A percentile compares a stretch with the other conserved stretches of the same genome.
Evolutionary conservation across 2,888 invertebrate species (phyloP).

Genomic region (Tortricodes alternella): DNA sequence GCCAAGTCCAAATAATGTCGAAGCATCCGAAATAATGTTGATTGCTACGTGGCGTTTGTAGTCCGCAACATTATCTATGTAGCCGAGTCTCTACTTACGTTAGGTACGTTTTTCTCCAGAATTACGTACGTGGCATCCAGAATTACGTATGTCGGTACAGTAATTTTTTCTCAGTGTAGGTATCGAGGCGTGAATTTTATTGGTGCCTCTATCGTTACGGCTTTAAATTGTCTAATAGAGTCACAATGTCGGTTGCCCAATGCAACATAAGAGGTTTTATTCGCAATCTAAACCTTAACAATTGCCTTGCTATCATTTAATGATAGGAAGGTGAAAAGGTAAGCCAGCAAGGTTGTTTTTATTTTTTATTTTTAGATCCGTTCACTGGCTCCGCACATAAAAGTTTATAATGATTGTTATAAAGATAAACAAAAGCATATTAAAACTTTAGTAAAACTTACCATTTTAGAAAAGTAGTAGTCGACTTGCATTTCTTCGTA

Average conservation of each 20-base stretch:
- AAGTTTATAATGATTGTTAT: background rate
- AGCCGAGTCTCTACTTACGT: no score
- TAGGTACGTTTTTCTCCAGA: no score
- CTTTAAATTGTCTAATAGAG: constrained; percentile 73
- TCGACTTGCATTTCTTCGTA: constrained; percentile 61
- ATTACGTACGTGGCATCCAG: no score
- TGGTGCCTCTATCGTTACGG: constrained; percentile 57
- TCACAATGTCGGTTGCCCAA: constrained; percentile 57
- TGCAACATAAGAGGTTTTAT: constrained; percentile 17
- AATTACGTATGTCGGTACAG: no score
- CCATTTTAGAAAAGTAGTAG: constrained; percentile 50
- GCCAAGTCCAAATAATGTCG: background rate
- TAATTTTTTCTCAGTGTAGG: no score
- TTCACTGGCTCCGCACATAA: no score
- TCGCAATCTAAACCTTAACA: constrained; percentile 10
- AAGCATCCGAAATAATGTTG: no score
- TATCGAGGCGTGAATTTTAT: constrained; percentile 45
- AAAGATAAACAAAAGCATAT: no score
- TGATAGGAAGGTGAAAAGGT: background rate
- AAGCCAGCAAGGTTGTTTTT: no score
- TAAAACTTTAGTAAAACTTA: constrained; percentile 48
- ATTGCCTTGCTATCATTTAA: background rate
- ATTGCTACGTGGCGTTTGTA: no score
- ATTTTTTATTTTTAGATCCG: no score
- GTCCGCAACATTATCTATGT: no score